These are phyloP conservation scores for Tyto alba DNA, from an alignment of 2,113 vertebrate genomes.

Conservation along the genomic window DNA sequence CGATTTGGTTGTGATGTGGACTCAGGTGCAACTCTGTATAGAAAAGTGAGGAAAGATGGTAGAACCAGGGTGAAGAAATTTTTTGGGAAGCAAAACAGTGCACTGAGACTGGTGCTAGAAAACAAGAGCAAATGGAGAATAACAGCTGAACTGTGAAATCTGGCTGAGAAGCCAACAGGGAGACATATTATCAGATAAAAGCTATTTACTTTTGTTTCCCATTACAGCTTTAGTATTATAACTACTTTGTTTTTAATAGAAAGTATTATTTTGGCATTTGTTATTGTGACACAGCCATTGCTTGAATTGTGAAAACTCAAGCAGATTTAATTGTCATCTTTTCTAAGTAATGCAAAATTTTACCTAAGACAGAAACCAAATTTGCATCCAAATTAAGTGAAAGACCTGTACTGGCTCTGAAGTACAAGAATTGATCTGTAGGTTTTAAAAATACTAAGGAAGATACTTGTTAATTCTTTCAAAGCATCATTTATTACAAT, in stretches of 20 bases:
- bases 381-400: neutral
- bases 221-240: neutral
- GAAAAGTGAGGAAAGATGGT: neutral
- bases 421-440: neutral
- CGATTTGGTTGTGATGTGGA: neutral
- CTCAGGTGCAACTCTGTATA: fast-evolving
- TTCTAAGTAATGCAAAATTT: neutral
- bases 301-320: neutral
- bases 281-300: neutral
- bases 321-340: neutral
- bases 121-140: neutral
- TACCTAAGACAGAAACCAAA: neutral
- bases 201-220: neutral
- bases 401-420: neutral
- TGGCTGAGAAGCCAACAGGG: neutral
- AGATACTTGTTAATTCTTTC: neutral
- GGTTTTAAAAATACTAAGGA: neutral
- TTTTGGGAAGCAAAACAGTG: neutral
- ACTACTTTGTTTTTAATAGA: neutral
- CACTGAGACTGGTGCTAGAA: neutral
- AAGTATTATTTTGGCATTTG: neutral
- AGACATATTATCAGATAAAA: neutral
- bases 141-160: neutral
- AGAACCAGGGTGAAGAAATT: neutral
- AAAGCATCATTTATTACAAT: neutral